A percentile compares a stretch with the other conserved stretches of the same genome.
Conservation (phyloP, 2,797 vertebrate species). For the Oryzias sinensis region DNA sequence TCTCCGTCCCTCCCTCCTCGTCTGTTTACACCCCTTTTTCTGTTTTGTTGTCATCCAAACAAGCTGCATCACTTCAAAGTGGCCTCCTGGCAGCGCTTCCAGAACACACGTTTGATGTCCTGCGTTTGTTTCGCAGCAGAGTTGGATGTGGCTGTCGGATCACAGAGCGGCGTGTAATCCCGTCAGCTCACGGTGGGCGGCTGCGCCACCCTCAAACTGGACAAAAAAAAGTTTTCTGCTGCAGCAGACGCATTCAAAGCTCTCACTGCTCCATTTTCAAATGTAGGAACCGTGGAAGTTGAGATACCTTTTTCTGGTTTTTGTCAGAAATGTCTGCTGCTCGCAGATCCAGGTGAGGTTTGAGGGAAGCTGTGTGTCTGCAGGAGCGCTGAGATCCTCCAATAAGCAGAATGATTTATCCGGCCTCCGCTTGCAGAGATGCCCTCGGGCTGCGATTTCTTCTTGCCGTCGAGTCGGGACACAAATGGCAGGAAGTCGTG, state of each 20-base stretch:
- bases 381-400: constrained; percentile 3
- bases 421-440: constrained; percentile 19
- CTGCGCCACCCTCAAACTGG: constrained; percentile 35
- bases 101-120: constrained; percentile 21
- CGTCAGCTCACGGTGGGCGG: constrained; percentile 26
- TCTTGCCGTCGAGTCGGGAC: constrained; percentile 12
- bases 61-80: constrained; percentile 26
- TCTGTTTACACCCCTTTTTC: too few relatives aligned
- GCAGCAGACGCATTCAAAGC: too few relatives aligned
- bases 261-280: too few relatives aligned
- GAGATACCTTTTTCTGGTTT: background rate
- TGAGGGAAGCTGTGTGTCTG: background rate
- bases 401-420: constrained; percentile 18
- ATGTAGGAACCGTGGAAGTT: too few relatives aligned
- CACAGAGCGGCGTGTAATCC: constrained; percentile 40
- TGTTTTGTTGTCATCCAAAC: constrained; percentile 14
- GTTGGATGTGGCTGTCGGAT: constrained; percentile 28
- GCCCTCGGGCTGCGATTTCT: constrained; percentile 43
- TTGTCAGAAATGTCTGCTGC: background rate
- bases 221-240: background rate
- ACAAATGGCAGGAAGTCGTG: constrained; percentile 25
- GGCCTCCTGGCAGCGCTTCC: constrained; percentile 18
- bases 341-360: constrained; percentile 12
- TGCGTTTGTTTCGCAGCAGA: constrained; percentile 14
- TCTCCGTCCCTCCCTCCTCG: too few relatives aligned